Evolutionary conservation across 2,797 vertebrate genomes (phyloP).

Genomic region (Rhinophrynus dorsalis): DNA sequence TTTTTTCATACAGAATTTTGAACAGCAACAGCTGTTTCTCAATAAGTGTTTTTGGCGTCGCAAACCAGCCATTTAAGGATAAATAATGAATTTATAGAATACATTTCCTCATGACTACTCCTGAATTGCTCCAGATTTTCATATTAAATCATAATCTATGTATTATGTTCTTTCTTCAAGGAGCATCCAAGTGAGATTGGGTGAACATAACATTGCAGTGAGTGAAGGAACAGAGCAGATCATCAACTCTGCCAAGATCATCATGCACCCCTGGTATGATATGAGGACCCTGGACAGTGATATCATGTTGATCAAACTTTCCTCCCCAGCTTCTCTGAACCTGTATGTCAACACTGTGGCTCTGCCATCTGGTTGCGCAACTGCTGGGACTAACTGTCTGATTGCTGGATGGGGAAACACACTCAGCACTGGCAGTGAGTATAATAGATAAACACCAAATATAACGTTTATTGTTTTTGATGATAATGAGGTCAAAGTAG

Average conservation of each 20-base stretch:
- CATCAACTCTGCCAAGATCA: slow-evolving; percentile 68
- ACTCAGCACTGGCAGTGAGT: slow-evolving; percentile 71
- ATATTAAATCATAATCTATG: too few relatives aligned
- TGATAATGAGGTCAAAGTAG: too few relatives aligned
- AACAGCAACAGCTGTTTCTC: too few relatives aligned
- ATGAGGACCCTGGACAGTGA: slow-evolving; percentile 69
- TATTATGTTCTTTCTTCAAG: slow-evolving; percentile 52
- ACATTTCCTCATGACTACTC: too few relatives aligned
- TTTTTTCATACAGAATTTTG: too few relatives aligned
- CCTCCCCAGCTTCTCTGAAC: slow-evolving; percentile 58
- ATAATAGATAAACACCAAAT: too few relatives aligned
- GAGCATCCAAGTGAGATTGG: slow-evolving; percentile 72
- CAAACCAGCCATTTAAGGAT: too few relatives aligned
- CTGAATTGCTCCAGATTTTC: too few relatives aligned
- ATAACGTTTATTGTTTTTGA: too few relatives aligned
- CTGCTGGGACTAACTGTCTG: slow-evolving; percentile 68
- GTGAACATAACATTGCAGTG: slow-evolving; percentile 74
- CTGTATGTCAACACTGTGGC: slow-evolving; percentile 60
- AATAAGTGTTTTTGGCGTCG: too few relatives aligned
- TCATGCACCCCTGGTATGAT: slow-evolving; percentile 72
- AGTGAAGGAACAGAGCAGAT: slow-evolving; percentile 76
- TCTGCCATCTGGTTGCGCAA: slow-evolving; percentile 71
- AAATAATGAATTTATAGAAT: too few relatives aligned
- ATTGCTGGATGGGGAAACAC: slow-evolving; percentile 85
- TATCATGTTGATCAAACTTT: slow-evolving; percentile 79